phyloP scores from a whole-genome alignment of 2,888 invertebrate genomes.

The Drosophila setosimentum region DNA sequence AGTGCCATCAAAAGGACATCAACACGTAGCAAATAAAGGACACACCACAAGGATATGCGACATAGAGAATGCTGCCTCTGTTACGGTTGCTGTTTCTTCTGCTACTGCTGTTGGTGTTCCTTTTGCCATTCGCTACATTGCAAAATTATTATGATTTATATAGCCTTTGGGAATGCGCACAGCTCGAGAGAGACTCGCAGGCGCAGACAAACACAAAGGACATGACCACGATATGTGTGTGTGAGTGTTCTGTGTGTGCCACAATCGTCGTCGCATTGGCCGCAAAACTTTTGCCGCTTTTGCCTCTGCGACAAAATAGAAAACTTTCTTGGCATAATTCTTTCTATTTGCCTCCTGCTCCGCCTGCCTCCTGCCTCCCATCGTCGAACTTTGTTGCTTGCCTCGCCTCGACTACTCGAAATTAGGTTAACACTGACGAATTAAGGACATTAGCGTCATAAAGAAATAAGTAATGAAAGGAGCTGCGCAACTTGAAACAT shows the following conservation, averaged over 20 bases:
- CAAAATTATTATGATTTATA: conserved; percentile 81
- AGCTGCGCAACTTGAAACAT: conserved; percentile 63
- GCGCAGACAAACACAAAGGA: conserved; percentile 74
- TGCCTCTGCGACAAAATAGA: conserved; percentile 77
- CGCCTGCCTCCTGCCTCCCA: conserved; percentile 35
- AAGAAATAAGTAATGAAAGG: conserved; percentile 81
- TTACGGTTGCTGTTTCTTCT: conserved; percentile 26
- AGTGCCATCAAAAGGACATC: conserved; percentile 82
- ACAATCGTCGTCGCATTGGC: conserved; percentile 75
- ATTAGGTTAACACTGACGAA: conserved; percentile 81
- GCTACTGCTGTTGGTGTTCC: conserved; percentile 32
- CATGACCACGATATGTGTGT: conserved; percentile 51
- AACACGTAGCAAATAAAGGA: conserved; percentile 82
- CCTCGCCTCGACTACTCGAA: conserved; percentile 60
- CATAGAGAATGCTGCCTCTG: conserved; percentile 44
- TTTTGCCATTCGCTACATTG: conserved; percentile 78
- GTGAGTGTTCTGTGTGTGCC: conserved; percentile 20
- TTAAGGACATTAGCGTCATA: conserved; percentile 82
- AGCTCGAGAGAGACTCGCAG: conserved; percentile 46
- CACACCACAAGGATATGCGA: conserved; percentile 82
- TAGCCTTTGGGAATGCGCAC: conserved; percentile 81
- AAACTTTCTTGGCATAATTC: conserved; percentile 82
- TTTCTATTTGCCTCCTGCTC: conserved; percentile 55
- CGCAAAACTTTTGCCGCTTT: conserved; percentile 74
- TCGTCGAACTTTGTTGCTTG: conserved; percentile 56